phyloP scores from a whole-genome alignment of 1,140 invertebrate genomes.

The Anastatus disparis region DNA sequence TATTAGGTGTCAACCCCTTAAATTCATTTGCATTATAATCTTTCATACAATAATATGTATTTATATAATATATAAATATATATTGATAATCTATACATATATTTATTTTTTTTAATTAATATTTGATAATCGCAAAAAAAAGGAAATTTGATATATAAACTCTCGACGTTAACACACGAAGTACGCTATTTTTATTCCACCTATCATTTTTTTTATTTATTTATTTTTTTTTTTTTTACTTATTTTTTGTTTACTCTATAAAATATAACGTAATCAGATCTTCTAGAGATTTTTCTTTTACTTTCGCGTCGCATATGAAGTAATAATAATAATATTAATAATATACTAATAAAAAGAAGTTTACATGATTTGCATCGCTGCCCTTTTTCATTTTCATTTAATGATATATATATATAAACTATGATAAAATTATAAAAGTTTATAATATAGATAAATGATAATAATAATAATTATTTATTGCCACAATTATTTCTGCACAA shows the following conservation, averaged over 20 bases:
- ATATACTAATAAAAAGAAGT: no score
- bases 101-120: constrained; percentile 27
- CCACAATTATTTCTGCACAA: constrained; percentile 54
- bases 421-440: constrained; percentile 35
- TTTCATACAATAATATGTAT: constrained; percentile 33
- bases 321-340: constrained; percentile 45
- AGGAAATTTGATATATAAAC: constrained; percentile 16
- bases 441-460: constrained; percentile 20
- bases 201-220: no score
- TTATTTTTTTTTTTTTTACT: no score
- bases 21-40: constrained; percentile 25
- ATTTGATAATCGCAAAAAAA: constrained; percentile 29
- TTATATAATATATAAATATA: constrained; percentile 27
- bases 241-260: constrained; percentile 35
- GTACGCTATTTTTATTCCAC: constrained; percentile 31
- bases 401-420: constrained; percentile 33
- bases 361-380: constrained; percentile 50
- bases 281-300: constrained; percentile 45
- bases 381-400: no score
- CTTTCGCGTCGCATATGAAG: constrained; percentile 12
- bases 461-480: constrained; percentile 48
- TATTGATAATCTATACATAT: constrained; percentile 24
- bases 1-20: not conserved
- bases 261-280: constrained; percentile 52
- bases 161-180: constrained; percentile 36